Percentiles rank a stretch among this genome's conserved stretches.
These are phyloP conservation scores for Ornithoptera alexandrae DNA, from an alignment of 2,888 invertebrate genomes.

Conservation along the genomic window DNA sequence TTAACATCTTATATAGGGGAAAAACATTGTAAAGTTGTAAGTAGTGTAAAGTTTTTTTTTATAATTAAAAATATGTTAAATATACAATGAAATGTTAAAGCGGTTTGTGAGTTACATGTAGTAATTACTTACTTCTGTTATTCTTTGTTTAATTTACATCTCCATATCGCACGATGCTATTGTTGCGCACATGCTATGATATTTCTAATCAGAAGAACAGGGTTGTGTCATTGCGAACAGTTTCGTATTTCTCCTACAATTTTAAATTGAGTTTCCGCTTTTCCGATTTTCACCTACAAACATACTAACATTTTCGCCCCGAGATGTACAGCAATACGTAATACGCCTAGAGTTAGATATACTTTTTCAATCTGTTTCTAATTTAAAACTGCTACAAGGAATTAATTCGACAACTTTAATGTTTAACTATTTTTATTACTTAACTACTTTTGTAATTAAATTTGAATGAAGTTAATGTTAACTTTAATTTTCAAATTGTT, in stretches of 20 bases:
- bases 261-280: not conserved
- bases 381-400: not conserved
- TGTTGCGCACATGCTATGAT: not conserved
- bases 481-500: too few species aligned
- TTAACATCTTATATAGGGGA: too few species aligned
- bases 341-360: not conserved
- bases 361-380: not conserved
- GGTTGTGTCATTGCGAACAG: not conserved
- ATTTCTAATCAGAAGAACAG: not conserved
- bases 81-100: too few species aligned
- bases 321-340: not conserved
- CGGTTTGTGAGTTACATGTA: too few species aligned
- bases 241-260: not conserved
- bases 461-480: not conserved
- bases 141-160: too few species aligned
- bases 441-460: too few species aligned
- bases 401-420: not conserved
- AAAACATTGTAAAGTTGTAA: too few species aligned
- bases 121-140: too few species aligned
- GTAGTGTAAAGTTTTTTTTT: too few species aligned
- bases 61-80: too few species aligned
- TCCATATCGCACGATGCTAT: too few species aligned
- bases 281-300: conserved; percentile 1
- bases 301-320: not conserved
- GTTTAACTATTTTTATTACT: too few species aligned